Evolutionary conservation across 1,140 invertebrate species (phyloP).

Genomic region (Bicyclus anynana): DNA sequence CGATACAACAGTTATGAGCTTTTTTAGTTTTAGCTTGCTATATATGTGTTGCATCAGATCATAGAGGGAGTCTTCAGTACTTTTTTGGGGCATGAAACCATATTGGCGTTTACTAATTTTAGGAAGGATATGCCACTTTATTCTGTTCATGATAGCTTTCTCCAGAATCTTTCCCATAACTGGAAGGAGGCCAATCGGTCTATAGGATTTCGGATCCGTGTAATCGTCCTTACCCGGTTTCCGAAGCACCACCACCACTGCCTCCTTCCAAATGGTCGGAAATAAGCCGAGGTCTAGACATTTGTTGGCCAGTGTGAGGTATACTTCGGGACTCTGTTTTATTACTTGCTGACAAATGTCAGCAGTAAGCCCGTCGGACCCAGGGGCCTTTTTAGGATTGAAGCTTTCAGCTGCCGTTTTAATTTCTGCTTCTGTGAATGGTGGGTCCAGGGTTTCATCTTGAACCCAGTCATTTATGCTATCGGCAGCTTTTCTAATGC

Average conservation of each 20-base stretch:
- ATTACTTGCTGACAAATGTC: conserved; percentile 14
- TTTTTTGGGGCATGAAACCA: conserved; percentile 4
- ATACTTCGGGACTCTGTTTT: not conserved
- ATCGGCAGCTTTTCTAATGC: conserved; percentile 4
- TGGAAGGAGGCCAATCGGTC: conserved; percentile 7
- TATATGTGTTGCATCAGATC: not conserved
- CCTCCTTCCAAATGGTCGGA: conserved; percentile 21
- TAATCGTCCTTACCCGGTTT: conserved; percentile 13
- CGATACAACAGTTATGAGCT: not conserved
- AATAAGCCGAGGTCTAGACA: conserved; percentile 7
- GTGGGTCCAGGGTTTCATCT: not conserved
- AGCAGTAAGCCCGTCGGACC: conserved; percentile 15
- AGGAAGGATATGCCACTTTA: not conserved
- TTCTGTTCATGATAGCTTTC: not conserved
- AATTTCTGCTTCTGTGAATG: not conserved
- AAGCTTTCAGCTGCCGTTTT: not conserved
- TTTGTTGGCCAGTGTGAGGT: conserved; percentile 2
- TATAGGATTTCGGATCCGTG: conserved; percentile 5
- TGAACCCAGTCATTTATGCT: not conserved
- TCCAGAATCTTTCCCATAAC: conserved; percentile 7
- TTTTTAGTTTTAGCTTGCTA: not conserved
- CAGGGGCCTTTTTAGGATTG: conserved; percentile 24
- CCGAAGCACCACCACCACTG: conserved; percentile 1
- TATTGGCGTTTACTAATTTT: conserved; percentile 2
- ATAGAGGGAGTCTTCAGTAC: not conserved